A percentile compares a stretch with the other conserved stretches of the same genome.
Evolutionary conservation across 2,888 invertebrate genomes (phyloP).

Genomic region (Scaptomyza cyrtandrae): DNA sequence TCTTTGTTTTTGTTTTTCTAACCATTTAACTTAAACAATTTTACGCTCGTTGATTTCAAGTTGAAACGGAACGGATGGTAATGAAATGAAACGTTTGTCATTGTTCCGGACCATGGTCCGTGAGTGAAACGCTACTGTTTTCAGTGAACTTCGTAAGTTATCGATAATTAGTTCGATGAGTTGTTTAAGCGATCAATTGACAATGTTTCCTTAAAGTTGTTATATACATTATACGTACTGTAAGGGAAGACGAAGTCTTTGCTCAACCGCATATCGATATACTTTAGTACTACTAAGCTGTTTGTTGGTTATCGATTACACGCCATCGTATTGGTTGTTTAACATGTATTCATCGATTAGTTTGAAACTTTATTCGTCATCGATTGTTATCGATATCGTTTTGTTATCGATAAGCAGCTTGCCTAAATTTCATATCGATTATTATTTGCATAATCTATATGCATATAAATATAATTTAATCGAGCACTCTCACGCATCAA

Average conservation of each 20-base stretch:
- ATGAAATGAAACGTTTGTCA: conserved; percentile 23
- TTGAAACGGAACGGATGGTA: conserved; percentile 43
- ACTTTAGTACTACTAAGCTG: not conserved
- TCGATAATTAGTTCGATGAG: conserved; percentile 30
- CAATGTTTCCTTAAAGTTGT: not conserved
- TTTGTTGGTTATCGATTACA: not conserved
- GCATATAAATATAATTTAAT: conserved; percentile 2
- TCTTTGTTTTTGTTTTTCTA: conserved; percentile 21
- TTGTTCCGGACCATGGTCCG: not conserved
- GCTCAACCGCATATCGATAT: not conserved
- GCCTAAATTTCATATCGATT: no score
- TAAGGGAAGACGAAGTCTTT: not conserved
- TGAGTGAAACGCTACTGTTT: not conserved
- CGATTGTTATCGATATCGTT: not conserved
- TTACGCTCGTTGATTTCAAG: conserved; percentile 63
- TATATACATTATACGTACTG: no score
- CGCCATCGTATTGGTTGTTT: not conserved
- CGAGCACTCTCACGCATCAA: conserved; percentile 39
- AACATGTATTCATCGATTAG: no score
- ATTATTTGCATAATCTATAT: conserved; percentile 9
- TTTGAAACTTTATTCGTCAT: no score
- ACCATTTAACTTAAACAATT: conserved; percentile 66
- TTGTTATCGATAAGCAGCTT: not conserved
- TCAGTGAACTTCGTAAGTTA: conserved; percentile 6
- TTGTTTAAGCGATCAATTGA: no score